Percentiles rank a stretch among this genome's conserved stretches.
Conservation (phyloP, 2,113 vertebrate species). For the Heloderma charlesbogerti region DNA sequence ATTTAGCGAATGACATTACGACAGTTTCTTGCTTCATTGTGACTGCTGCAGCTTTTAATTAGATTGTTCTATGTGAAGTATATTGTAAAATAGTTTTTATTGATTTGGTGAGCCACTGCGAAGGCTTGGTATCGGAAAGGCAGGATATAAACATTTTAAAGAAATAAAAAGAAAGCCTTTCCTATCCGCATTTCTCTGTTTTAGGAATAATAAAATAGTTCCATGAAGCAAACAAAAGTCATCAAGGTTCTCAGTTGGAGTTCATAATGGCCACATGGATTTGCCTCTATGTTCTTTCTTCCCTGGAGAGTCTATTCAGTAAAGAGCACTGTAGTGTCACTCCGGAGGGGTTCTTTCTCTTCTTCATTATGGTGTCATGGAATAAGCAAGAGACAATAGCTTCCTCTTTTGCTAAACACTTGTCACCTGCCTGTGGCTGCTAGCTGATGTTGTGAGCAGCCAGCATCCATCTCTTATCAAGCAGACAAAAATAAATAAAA, state of each 20-base stretch:
- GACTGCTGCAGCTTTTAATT: background rate
- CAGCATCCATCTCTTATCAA: background rate
- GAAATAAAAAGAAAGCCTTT: background rate
- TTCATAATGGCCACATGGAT: no score
- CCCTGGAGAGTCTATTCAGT: background rate
- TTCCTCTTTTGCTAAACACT: background rate
- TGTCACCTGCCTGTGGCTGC: background rate
- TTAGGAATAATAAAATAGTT: background rate
- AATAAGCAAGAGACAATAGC: background rate
- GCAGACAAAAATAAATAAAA: no score
- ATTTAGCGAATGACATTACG: background rate
- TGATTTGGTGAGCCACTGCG: background rate
- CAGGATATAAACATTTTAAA: background rate
- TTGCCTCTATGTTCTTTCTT: background rate
- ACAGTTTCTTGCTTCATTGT: background rate
- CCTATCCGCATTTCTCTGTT: no score
- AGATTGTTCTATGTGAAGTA: background rate
- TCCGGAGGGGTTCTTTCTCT: background rate
- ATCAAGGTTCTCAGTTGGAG: background rate
- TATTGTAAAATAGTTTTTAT: background rate
- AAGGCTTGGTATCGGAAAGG: background rate
- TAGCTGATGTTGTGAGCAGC: conserved; percentile 14
- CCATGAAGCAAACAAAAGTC: background rate
- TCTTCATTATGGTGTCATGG: background rate
- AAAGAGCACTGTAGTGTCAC: background rate